A percentile compares a stretch with the other conserved stretches of the same genome.
Conservation (phyloP, 2,113 vertebrate species). For the Cephalopholis sonnerati region DNA sequence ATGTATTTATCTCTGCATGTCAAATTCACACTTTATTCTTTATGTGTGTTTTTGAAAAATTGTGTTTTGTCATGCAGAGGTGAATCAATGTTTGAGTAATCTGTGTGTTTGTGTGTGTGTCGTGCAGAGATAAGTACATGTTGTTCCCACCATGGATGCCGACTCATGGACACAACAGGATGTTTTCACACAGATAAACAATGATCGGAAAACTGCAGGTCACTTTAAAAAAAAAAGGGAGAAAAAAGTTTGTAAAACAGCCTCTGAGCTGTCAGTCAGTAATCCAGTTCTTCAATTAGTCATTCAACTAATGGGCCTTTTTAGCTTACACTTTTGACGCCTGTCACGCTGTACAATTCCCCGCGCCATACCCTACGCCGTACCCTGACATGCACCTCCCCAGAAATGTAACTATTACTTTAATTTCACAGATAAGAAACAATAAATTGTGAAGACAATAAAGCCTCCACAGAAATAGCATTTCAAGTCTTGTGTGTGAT, state of each 20-base stretch:
- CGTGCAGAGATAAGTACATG: constrained; percentile 27
- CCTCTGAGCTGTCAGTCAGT: neutral
- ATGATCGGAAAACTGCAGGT: constrained; percentile 23
- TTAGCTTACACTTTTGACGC: no score
- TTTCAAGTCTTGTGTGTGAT: no score
- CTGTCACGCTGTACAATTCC: no score
- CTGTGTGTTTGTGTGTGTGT: neutral
- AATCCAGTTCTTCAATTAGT: neutral
- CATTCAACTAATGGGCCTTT: neutral
- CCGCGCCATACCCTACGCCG: no score
- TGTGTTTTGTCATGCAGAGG: constrained; percentile 29
- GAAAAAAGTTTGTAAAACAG: no score
- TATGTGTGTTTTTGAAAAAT: neutral
- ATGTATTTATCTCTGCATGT: no score
- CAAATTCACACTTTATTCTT: neutral
- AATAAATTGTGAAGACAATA: no score
- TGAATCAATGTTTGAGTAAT: constrained; percentile 17
- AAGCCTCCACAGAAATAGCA: no score
- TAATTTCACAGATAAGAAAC: no score
- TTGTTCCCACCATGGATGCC: constrained; percentile 3
- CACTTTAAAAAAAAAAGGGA: no score
- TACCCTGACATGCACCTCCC: no score
- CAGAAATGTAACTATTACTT: no score
- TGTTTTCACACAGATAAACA: constrained; percentile 2
- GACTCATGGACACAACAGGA: constrained; percentile 1